Evolutionary conservation across 2,113 vertebrate genomes (phyloP).

Genomic region (Brachyhypopomus occidentalis): DNA sequence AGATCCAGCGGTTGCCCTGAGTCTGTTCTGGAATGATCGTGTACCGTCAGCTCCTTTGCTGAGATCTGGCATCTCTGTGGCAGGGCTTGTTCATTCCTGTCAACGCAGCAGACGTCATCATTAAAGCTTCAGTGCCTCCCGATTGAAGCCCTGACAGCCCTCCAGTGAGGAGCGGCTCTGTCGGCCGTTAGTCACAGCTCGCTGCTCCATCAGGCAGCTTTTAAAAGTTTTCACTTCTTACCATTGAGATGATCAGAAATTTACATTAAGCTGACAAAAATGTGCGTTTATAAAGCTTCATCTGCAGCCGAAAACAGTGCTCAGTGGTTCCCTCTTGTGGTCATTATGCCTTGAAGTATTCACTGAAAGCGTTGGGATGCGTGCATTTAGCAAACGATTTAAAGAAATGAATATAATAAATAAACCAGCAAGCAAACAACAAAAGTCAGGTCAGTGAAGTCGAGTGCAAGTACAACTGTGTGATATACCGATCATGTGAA

Average conservation of each 20-base stretch:
- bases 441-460: no score
- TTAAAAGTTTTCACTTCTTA: background rate
- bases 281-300: background rate
- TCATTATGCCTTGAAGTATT: no score
- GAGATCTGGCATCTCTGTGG: conserved; percentile 1
- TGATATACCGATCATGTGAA: background rate
- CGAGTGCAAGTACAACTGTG: no score
- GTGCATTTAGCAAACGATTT: no score
- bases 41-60: background rate
- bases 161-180: conserved; percentile 16
- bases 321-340: background rate
- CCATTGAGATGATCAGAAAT: background rate
- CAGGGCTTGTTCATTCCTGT: conserved; percentile 6
- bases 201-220: background rate
- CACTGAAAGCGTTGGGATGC: background rate
- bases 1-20: conserved; percentile 5
- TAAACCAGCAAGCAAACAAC: no score
- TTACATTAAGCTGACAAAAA: conserved; percentile 18
- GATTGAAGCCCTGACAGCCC: conserved; percentile 6
- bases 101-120: conserved; percentile 4
- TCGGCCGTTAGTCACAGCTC: conserved; percentile 15
- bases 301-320: background rate
- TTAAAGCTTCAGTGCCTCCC: conserved; percentile 16
- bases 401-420: no score
- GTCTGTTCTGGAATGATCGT: conserved; percentile 12